phyloP scores from a whole-genome alignment of 2,888 invertebrate genomes.

The Spialia ferax region DNA sequence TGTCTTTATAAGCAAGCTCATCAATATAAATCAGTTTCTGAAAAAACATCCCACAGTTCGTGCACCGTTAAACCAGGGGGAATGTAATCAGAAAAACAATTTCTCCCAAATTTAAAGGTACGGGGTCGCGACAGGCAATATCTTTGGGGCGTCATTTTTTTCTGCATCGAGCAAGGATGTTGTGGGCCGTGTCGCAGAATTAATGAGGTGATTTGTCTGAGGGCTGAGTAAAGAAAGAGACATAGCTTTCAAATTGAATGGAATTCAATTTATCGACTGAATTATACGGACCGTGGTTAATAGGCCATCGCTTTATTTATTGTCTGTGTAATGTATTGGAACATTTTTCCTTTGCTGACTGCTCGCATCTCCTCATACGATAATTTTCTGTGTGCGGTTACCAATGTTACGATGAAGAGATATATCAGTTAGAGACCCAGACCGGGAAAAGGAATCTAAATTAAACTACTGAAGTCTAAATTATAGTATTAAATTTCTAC shows the following conservation, averaged over 20 bases:
- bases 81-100: slow-evolving; percentile 40
- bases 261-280: slow-evolving; percentile 60
- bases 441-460: background rate
- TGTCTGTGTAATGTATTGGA: background rate
- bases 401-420: background rate
- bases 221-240: slow-evolving; percentile 54
- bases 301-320: background rate
- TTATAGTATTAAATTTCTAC: too few species aligned
- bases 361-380: background rate
- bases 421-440: background rate
- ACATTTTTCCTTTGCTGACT: background rate
- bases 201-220: slow-evolving; percentile 75
- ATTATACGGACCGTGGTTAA: background rate
- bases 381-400: background rate
- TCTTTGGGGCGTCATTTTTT: slow-evolving; percentile 41
- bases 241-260: slow-evolving; percentile 65
- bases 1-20: slow-evolving; percentile 10
- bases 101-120: slow-evolving; percentile 39
- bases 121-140: slow-evolving; percentile 29
- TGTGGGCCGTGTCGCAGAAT: slow-evolving; percentile 64
- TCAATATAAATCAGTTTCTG: slow-evolving; percentile 34
- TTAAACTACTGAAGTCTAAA: too few species aligned
- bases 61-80: slow-evolving; percentile 12
- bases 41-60: slow-evolving; percentile 21
- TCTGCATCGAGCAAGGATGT: slow-evolving; percentile 55